phyloP scores from a whole-genome alignment of 1,140 invertebrate genomes.

The Diplogasteroides magnus region DNA sequence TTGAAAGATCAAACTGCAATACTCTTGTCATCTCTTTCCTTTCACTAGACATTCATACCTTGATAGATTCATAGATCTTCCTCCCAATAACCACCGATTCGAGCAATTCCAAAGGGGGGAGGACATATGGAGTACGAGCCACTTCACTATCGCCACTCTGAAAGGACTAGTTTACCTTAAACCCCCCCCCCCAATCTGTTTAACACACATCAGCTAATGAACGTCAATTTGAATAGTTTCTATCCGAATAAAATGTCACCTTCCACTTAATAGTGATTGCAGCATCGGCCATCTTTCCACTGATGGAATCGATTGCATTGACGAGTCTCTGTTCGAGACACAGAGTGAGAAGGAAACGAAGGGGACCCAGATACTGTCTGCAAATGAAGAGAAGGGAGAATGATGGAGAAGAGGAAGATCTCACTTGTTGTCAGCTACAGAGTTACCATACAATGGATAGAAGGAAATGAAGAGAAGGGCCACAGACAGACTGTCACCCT shows the following conservation, averaged over 20 bases:
- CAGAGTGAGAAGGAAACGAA: constrained; percentile 21
- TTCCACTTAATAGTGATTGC: too few relatives aligned
- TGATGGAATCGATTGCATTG: not conserved
- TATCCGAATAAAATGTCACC: too few relatives aligned
- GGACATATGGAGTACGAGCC: not conserved
- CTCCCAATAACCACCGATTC: too few relatives aligned
- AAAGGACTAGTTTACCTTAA: too few relatives aligned
- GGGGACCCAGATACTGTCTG: constrained; percentile 22
- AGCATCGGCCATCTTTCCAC: not conserved
- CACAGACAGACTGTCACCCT: constrained; percentile 14
- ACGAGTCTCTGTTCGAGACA: constrained; percentile 17
- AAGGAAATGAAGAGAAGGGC: constrained; percentile 19
- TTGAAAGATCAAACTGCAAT: too few relatives aligned
- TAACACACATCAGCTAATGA: too few relatives aligned
- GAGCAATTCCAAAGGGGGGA: constrained; percentile 1
- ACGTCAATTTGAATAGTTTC: too few relatives aligned
- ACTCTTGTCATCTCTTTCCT: too few relatives aligned
- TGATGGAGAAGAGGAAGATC: not conserved
- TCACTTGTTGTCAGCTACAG: constrained; percentile 6
- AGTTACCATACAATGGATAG: not conserved
- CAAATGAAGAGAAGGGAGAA: not conserved
- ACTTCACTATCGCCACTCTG: too few relatives aligned
- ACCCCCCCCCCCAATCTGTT: too few relatives aligned
- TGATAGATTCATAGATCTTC: too few relatives aligned
- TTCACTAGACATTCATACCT: too few relatives aligned